phyloP scores from a whole-genome alignment of 1,140 invertebrate genomes.

The Drosophila trapezifrons region DNA sequence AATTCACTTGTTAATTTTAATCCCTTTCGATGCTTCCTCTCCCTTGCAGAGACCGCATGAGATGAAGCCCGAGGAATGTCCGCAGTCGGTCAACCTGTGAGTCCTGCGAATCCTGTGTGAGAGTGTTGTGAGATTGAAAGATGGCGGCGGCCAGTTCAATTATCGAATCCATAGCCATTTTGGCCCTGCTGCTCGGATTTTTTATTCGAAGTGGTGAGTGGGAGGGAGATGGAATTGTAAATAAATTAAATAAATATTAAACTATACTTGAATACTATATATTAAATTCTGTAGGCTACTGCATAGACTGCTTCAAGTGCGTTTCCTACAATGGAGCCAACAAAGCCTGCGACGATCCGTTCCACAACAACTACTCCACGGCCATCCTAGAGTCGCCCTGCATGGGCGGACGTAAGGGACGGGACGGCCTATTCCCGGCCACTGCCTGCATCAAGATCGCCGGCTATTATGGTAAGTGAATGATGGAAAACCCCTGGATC shows the following conservation, averaged over 20 bases:
- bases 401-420: conserved; percentile 94
- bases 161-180: conserved; percentile 61
- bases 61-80: conserved; percentile 53
- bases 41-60: conserved; percentile 25
- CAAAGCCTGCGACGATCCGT: conserved; percentile 96
- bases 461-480: conserved; percentile 90
- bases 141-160: conserved; percentile 59
- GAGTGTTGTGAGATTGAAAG: conserved; percentile 11
- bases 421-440: conserved; percentile 97
- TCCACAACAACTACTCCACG: conserved; percentile 95
- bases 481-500: conserved; percentile 21
- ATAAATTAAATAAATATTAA: not conserved
- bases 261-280: not conserved
- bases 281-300: conserved; percentile 84
- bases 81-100: conserved; percentile 40
- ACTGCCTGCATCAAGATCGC: conserved; percentile 98
- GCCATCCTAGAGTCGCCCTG: conserved; percentile 95
- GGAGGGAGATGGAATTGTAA: not conserved
- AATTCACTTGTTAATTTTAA: conserved; percentile 53
- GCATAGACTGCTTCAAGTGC: conserved; percentile 98
- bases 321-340: conserved; percentile 95
- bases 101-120: conserved; percentile 32
- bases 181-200: conserved; percentile 59
- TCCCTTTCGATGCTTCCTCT: conserved; percentile 19
- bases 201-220: conserved; percentile 67